Conservation (phyloP, 2,888 invertebrate species). For the Leptura quadrifasciata region DNA sequence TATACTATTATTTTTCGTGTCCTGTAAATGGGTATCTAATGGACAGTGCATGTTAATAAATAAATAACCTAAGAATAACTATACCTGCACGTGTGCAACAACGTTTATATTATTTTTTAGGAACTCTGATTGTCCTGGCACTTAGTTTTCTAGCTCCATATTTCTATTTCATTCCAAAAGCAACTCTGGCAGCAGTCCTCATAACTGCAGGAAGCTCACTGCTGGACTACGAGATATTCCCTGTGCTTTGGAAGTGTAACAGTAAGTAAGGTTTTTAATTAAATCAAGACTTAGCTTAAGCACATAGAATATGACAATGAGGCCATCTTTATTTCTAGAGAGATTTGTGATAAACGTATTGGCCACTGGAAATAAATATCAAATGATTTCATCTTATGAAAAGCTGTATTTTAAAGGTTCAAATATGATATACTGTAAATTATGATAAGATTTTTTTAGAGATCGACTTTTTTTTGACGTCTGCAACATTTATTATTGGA, state of each 20-base stretch:
- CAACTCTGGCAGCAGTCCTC: constrained; percentile 90
- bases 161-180: constrained; percentile 90
- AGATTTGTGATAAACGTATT: too few relatives aligned
- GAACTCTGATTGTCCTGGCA: constrained; percentile 86
- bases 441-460: constrained; percentile 59
- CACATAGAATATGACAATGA: too few relatives aligned
- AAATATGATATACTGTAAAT: too few relatives aligned
- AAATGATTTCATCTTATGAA: too few relatives aligned
- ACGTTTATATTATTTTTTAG: constrained; percentile 74
- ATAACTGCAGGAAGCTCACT: constrained; percentile 92
- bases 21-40: too few relatives aligned
- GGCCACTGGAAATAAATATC: too few relatives aligned
- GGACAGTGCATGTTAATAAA: too few relatives aligned
- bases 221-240: constrained; percentile 78
- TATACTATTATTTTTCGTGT: too few relatives aligned
- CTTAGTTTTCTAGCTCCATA: constrained; percentile 90
- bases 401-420: too few relatives aligned
- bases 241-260: constrained; percentile 76
- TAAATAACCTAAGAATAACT: too few relatives aligned
- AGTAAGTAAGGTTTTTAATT: constrained; percentile 71
- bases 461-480: constrained; percentile 76
- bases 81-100: not conserved
- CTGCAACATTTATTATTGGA: constrained; percentile 82
- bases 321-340: too few relatives aligned
- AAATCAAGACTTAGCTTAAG: too few relatives aligned